A percentile compares a stretch with the other conserved stretches of the same genome.
Conservation (phyloP, 2,888 invertebrate genomes). For the Cataglyphis rosenhaueri region DNA sequence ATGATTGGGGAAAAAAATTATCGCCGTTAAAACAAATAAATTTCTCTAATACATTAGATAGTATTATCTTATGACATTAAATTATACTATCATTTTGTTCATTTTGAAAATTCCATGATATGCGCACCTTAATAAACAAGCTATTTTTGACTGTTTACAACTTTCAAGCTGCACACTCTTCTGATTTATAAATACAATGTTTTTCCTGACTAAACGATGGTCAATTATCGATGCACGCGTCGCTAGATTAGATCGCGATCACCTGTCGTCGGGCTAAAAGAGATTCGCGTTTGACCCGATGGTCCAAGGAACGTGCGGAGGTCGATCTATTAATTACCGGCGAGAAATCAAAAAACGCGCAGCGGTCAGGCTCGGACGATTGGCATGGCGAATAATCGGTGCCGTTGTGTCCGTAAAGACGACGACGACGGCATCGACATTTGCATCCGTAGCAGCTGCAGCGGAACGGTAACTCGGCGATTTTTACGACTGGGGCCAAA, state of each 20-base stretch:
- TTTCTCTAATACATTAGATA: background rate
- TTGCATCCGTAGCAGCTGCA: conserved; percentile 80
- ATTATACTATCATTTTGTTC: background rate
- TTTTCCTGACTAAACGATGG: background rate
- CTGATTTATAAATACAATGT: background rate
- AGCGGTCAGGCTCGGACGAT: conserved; percentile 12
- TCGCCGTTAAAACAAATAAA: background rate
- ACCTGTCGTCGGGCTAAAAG: conserved; percentile 29
- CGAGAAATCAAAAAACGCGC: conserved; percentile 12
- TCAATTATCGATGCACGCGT: conserved; percentile 5
- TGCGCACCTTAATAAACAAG: background rate
- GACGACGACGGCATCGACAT: conserved; percentile 47
- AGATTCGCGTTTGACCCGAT: background rate
- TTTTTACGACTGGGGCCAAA: conserved; percentile 82
- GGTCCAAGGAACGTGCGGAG: background rate
- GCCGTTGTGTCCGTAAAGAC: conserved; percentile 31
- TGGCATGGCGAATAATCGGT: conserved; percentile 19
- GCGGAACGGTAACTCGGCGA: conserved; percentile 76
- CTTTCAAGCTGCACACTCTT: background rate
- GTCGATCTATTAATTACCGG: conserved; percentile 18
- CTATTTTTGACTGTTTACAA: background rate
- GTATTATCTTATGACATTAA: background rate
- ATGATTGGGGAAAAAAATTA: background rate
- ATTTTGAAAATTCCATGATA: background rate
- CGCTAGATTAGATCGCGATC: conserved; percentile 23